Conservation (phyloP, 2,797 vertebrate species). For the Poecilia gillii region DNA sequence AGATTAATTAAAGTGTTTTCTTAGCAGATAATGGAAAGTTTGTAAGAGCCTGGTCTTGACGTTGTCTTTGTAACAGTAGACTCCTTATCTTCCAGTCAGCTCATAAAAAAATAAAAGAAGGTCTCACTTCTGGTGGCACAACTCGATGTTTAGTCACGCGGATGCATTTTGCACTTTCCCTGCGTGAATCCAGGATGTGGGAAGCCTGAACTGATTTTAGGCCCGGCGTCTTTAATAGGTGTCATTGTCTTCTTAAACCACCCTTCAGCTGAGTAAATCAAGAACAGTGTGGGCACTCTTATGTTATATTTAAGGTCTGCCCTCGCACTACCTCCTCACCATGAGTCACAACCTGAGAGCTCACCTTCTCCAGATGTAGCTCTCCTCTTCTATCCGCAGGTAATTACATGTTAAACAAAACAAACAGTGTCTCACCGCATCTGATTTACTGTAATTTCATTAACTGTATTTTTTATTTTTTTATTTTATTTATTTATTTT, state of each 20-base stretch:
- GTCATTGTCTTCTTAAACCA: slow-evolving; percentile 26
- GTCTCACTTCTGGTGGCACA: neutral
- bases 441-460: neutral
- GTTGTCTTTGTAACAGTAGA: neutral
- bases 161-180: neutral
- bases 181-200: slow-evolving; percentile 6
- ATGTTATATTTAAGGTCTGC: slow-evolving; percentile 35
- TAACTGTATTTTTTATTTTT: neutral
- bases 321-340: slow-evolving; percentile 44
- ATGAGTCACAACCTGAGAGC: slow-evolving; percentile 62
- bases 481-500: too few relatives aligned
- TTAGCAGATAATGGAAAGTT: neutral
- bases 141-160: neutral
- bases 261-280: slow-evolving; percentile 26
- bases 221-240: slow-evolving; percentile 6
- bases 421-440: neutral
- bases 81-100: neutral
- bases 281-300: slow-evolving; percentile 39
- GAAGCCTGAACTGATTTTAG: slow-evolving; percentile 12
- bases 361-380: slow-evolving; percentile 20
- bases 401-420: slow-evolving; percentile 20
- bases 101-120: slow-evolving; percentile 3
- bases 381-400: slow-evolving; percentile 16
- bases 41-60: neutral
- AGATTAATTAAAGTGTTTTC: neutral